Conservation (phyloP, 2,113 vertebrate genomes). For the Calidris pygmaea region DNA sequence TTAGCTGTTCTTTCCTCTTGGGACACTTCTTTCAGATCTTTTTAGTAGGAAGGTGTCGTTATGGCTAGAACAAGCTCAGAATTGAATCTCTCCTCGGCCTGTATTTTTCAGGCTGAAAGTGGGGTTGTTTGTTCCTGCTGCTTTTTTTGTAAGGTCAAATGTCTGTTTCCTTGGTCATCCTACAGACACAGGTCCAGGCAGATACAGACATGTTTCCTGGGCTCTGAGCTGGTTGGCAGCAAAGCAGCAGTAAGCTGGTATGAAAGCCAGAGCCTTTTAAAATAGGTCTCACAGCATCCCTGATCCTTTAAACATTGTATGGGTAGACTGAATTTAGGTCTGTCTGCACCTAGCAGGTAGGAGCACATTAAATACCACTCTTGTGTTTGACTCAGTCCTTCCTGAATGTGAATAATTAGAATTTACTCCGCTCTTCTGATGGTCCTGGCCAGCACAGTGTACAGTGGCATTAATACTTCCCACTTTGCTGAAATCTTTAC, state of each 20-base stretch:
- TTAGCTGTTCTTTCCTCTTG: not conserved
- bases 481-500: not conserved
- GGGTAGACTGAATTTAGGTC: not conserved
- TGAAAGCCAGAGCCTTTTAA: not conserved
- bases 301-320: not conserved
- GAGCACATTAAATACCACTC: not conserved
- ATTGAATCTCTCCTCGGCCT: not conserved
- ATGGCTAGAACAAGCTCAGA: not conserved
- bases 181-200: not conserved
- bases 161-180: not conserved
- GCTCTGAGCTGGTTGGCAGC: not conserved
- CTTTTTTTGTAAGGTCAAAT: not conserved
- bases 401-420: not conserved
- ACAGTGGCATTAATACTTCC: not conserved
- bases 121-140: not conserved
- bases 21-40: not conserved
- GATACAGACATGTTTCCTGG: not conserved
- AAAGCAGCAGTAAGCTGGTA: not conserved
- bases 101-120: not conserved
- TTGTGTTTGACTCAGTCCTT: not conserved
- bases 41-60: not conserved
- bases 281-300: not conserved
- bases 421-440: not conserved
- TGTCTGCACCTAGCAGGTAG: not conserved
- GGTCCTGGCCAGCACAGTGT: not conserved